phyloP scores from a whole-genome alignment of 2,888 invertebrate genomes.

The Drepana falcataria region DNA sequence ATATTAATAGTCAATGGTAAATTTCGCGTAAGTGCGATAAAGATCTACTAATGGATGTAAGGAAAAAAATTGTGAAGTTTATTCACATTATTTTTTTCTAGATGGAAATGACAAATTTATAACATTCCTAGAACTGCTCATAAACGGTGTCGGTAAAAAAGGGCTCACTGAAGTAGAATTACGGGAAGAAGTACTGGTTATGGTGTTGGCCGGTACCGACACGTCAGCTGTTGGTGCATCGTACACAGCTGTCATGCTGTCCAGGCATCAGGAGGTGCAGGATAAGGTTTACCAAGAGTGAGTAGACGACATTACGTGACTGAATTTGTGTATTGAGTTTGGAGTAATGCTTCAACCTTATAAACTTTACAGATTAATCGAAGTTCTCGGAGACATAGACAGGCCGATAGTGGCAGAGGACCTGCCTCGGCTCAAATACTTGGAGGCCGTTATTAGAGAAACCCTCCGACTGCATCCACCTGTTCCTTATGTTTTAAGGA shows the following conservation, averaged over 20 bases:
- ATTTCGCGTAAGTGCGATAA: no score
- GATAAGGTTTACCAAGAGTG: conserved; percentile 38
- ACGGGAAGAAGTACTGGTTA: conserved; percentile 39
- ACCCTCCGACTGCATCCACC: conserved; percentile 32
- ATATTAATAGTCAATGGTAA: no score
- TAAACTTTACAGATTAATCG: conserved; percentile 24
- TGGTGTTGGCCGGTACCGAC: conserved; percentile 45
- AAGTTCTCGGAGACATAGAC: conserved; percentile 24
- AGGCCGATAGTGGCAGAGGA: conserved; percentile 18
- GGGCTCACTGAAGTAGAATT: conserved; percentile 34
- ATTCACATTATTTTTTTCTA: conserved; percentile 9
- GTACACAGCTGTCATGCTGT: conserved; percentile 28
- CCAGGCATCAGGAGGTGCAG: conserved; percentile 33
- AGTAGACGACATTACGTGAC: conserved; percentile 7
- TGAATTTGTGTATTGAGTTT: no score
- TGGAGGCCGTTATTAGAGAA: conserved; percentile 31
- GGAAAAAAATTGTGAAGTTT: no score
- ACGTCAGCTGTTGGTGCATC: conserved; percentile 39
- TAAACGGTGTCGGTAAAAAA: conserved; percentile 24
- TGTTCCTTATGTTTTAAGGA: conserved; percentile 25
- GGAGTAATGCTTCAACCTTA: no score
- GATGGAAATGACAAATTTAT: conserved; percentile 13
- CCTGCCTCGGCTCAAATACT: conserved; percentile 21
- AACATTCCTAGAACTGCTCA: conserved; percentile 38
- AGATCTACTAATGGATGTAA: no score